Percentiles rank a stretch among this genome's conserved stretches.
phyloP scores from a whole-genome alignment of 1,140 invertebrate genomes.

The Aphis craccivora region DNA sequence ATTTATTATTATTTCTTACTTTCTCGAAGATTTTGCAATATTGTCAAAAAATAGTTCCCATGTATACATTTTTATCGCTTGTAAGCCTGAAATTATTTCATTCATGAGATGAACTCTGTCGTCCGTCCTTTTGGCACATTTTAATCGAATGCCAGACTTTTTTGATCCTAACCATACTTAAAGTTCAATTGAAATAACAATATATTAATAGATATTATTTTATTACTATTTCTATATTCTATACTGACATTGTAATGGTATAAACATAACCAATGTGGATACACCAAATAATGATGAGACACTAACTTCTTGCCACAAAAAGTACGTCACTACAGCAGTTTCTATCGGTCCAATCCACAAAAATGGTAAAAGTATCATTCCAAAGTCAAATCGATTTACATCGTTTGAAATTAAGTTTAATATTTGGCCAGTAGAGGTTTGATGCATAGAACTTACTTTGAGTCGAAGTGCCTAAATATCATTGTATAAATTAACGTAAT shows the following conservation, averaged over 20 bases:
- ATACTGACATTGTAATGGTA: slow-evolving; percentile 80
- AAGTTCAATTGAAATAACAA: not conserved
- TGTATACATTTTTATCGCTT: slow-evolving; percentile 92
- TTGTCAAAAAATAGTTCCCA: slow-evolving; percentile 82
- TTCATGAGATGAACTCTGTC: slow-evolving; percentile 86
- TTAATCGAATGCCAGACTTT: not conserved
- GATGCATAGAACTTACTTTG: not conserved
- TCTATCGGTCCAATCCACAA: slow-evolving; percentile 85
- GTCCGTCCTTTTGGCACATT: slow-evolving; percentile 63
- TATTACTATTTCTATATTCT: too few species aligned
- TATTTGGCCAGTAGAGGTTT: slow-evolving; percentile 81
- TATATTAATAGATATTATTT: too few species aligned
- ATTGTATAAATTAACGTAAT: too few species aligned
- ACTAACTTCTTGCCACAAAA: slow-evolving; percentile 80
- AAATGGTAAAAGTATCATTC: slow-evolving; percentile 75
- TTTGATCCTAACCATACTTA: not conserved
- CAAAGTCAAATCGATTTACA: slow-evolving; percentile 75
- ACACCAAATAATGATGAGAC: slow-evolving; percentile 80
- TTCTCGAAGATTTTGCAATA: slow-evolving; percentile 69
- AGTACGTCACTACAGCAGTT: slow-evolving; percentile 76
- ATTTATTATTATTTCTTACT: slow-evolving; percentile 62
- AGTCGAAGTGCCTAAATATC: not conserved
- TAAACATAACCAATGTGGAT: slow-evolving; percentile 77
- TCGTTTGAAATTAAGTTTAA: slow-evolving; percentile 94
- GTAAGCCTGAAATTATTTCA: slow-evolving; percentile 86